Evolutionary conservation across 2,888 invertebrate genomes (phyloP).

Genomic region (Leistus spinibarbis): DNA sequence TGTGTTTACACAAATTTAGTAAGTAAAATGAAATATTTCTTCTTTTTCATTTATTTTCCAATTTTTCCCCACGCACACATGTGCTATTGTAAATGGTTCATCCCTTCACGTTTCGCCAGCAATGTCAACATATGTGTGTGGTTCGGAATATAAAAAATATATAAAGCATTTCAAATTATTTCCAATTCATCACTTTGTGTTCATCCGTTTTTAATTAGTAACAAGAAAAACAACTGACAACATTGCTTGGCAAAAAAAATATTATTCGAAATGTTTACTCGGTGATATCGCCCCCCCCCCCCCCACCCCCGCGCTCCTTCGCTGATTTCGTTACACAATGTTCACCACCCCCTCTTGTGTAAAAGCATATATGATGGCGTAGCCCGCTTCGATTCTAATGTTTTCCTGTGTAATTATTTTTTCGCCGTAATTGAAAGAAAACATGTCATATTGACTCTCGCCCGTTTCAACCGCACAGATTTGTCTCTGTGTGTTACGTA

Average conservation of each 20-base stretch:
- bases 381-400: slow-evolving; percentile 29
- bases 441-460: slow-evolving; percentile 45
- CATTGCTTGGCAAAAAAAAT: slow-evolving; percentile 37
- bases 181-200: slow-evolving; percentile 40
- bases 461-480: slow-evolving; percentile 37
- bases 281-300: slow-evolving; percentile 35
- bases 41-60: slow-evolving; percentile 34
- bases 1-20: background rate
- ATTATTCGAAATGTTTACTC: slow-evolving; percentile 40
- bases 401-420: slow-evolving; percentile 42
- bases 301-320: slow-evolving; percentile 28
- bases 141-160: slow-evolving; percentile 22
- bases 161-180: slow-evolving; percentile 40
- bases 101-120: background rate
- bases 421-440: slow-evolving; percentile 46
- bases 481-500: slow-evolving; percentile 45
- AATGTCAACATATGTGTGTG: slow-evolving; percentile 30
- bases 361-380: slow-evolving; percentile 32
- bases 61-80: slow-evolving; percentile 27
- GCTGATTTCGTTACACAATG: slow-evolving; percentile 45
- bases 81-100: slow-evolving; percentile 25
- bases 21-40: slow-evolving; percentile 39
- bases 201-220: slow-evolving; percentile 40
- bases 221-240: slow-evolving; percentile 40
- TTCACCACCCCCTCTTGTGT: slow-evolving; percentile 49